phyloP scores from a whole-genome alignment of 92 coral and sea anemone genomes.

The Isaurus tuberculatus region DNA sequence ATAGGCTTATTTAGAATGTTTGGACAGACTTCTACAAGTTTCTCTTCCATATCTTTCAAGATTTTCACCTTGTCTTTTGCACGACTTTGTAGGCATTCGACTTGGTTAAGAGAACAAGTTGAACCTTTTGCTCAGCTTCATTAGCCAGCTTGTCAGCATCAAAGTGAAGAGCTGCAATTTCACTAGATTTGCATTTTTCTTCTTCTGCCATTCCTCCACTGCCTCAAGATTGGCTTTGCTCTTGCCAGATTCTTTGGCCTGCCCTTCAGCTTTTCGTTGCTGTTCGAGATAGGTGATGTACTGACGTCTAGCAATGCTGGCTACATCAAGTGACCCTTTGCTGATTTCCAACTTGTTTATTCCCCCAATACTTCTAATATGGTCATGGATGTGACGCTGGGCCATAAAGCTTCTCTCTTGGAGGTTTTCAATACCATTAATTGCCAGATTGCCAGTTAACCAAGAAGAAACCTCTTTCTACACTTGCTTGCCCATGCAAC shows the following conservation, averaged over 20 bases:
- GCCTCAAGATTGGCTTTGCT: neutral
- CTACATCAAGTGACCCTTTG: neutral
- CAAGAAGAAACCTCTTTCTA: no score
- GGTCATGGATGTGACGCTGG: neutral
- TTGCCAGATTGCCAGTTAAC: no score
- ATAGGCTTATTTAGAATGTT: slow-evolving; percentile 1
- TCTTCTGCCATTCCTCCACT: neutral
- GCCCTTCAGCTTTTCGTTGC: neutral
- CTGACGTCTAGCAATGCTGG: slow-evolving; percentile 3
- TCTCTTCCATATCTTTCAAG: neutral
- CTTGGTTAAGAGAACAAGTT: slow-evolving; percentile 7
- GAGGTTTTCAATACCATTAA: neutral
- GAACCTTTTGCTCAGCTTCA: neutral
- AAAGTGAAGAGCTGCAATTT: neutral
- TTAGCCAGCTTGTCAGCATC: slow-evolving; percentile 11
- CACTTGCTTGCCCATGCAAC: no score
- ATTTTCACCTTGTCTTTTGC: neutral
- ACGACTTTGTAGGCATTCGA: neutral
- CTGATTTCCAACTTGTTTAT: slow-evolving; percentile 3
- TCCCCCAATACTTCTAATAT: neutral
- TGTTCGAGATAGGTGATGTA: neutral
- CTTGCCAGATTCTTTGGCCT: neutral
- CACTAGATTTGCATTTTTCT: neutral
- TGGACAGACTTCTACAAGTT: slow-evolving; percentile 2
- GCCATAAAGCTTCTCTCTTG: slow-evolving; percentile 11